Evolutionary conservation across 2,797 vertebrate genomes (phyloP), one percentile per base, ranked within the genome.

Genomic region (Salmo trutta): DNA sequence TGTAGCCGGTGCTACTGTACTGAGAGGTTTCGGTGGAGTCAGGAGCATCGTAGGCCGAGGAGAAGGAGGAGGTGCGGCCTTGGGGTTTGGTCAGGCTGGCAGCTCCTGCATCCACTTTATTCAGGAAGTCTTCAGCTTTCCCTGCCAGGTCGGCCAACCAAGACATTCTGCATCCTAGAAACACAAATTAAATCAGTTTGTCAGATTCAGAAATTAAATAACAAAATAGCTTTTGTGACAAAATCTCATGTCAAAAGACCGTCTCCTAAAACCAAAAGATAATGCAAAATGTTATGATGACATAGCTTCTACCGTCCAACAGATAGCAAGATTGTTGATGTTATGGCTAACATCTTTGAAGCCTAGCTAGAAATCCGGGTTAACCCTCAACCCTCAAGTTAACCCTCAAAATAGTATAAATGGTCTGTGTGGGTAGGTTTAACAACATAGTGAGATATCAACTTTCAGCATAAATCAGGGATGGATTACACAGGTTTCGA

Each of bases 71-170:
- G 6, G 80, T 54, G 53, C 66, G 84, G 52, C 36, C 10, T 59
- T 90, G 81, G n/a, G 54, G 83, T 51, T 93, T 95, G 86, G 84
- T 97, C 81, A 99, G 92, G 78, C 91, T 95, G 31, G 98, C 98
- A 79, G 98, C 98, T 75, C 98, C 98, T 87, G 98, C 96, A 91
- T 99, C 98, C 72, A 99, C 97, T 89, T 96, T 95, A 84, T 97
- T 99, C 78, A 99, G 94, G 70, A 99, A 96, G 88, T 97, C 94
- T 88, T 99, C 98, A 3, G 98, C 98, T 87, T 94, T 98, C 70
- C 97, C 98, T 5, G 98, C 98, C 0, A 99, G 89, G 78, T 98
- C 98, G 74, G 93, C 79, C 84, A 99, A 92, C 98, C 98, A 99
- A 86, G 98, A 98, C 98, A 99, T 99, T 83, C 88, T 91, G 85